These are phyloP conservation scores for Grallaria varia DNA, from an alignment of 2,113 vertebrate species.

Conservation along the genomic window DNA sequence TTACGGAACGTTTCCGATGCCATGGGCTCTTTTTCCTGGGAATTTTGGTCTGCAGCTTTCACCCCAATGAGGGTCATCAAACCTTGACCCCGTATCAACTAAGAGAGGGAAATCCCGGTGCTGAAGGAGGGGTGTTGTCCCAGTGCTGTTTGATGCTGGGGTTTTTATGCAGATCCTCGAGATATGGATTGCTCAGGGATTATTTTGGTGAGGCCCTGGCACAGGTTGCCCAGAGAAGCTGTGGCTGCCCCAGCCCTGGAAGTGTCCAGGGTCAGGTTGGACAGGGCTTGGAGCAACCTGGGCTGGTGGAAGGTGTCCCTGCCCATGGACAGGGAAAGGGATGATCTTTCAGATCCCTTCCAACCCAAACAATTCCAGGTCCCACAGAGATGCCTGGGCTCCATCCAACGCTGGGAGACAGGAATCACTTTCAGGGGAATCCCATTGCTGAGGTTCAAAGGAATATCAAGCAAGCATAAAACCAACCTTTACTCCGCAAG, in stretches of 20 bases:
- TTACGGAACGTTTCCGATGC: accelerated
- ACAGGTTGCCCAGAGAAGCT: not conserved
- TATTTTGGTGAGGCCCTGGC: not conserved
- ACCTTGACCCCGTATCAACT: accelerated
- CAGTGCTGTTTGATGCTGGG: accelerated
- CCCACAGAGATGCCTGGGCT: not conserved
- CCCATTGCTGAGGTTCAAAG: accelerated
- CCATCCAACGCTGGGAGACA: not conserved
- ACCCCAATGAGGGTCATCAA: accelerated
- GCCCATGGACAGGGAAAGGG: not conserved
- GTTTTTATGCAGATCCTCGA: not conserved
- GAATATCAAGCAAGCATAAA: not conserved
- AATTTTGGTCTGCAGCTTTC: not conserved
- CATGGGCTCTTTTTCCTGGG: accelerated
- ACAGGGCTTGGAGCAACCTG: not conserved
- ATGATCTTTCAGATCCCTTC: not conserved
- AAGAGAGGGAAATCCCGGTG: not conserved
- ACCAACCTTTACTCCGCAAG: not conserved
- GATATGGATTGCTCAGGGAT: not conserved
- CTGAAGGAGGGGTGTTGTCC: not conserved
- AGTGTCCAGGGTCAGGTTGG: not conserved
- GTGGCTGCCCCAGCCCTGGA: not conserved
- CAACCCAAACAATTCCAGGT: not conserved
- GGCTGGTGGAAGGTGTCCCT: not conserved
- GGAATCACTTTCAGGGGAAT: not conserved